Evolutionary conservation across 2,797 vertebrate genomes (phyloP), one percentile per base, ranked within the genome.

Genomic region (Sphaeramia orbicularis): DNA sequence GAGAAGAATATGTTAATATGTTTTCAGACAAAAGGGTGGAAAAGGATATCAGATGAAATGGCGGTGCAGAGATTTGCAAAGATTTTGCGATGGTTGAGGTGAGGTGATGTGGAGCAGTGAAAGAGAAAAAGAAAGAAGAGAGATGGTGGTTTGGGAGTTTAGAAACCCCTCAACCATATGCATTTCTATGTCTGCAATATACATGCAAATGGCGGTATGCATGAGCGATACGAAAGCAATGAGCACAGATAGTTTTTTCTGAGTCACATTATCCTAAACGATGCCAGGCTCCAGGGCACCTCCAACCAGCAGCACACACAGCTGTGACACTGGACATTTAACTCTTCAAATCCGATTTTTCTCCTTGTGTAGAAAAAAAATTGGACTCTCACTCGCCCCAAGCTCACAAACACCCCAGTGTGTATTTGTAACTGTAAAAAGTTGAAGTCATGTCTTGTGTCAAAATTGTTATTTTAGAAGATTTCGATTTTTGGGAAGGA

Each of bases 161-260:
- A 68, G 84, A 84, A 86, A 81, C 74, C 77, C 65, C 76, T 83
- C 82, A 87, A 80, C 78, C 83, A 77, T 79, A 71, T 84, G 75
- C 60, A 75, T 87, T 84, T 84, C 80, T 87, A 35, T 80, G 74
- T 74, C 72, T 86, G 88, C 82, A 91, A 91, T 90, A 91, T 89
- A 86, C 85, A 91, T 90, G 86, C 88, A 91, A 91, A 91, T 91
- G 63, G 67, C 42, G 14, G 73, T 76, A 86, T 72, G 81, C 88
- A 81, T 85, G 76, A 78, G 78, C 19, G 78, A 89, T 65, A 74
- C 78, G 55, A 78, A 81, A 76, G 86, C 80, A 76, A 80, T 68
- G 64, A 86, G 81, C 55, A 57, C 55, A 81, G 71, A 57, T 61
- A 37, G 24, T 36, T 71, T 63, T 58, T 53, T 48, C 64, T 56